Percentiles rank a stretch among this genome's conserved stretches.
Conservation (phyloP, 2,888 invertebrate genomes). For the Germaria angustata region DNA sequence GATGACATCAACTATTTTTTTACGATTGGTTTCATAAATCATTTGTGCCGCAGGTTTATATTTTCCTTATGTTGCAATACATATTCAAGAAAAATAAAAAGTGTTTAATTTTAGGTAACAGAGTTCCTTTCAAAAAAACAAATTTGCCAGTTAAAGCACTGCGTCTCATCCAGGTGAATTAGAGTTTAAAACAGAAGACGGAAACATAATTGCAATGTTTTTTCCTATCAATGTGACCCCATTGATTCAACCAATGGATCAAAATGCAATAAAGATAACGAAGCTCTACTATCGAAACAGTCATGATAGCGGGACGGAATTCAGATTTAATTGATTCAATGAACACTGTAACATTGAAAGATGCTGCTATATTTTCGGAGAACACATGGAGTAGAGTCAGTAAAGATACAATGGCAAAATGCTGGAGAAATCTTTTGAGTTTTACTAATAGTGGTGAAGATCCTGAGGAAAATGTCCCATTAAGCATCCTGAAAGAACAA, state of each 20-base stretch:
- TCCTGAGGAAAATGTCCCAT: background rate
- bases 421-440: constrained; percentile 3
- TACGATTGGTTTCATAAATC: no score
- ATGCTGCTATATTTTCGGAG: constrained; percentile 19
- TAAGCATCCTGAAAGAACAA: background rate
- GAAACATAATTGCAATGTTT: no score
- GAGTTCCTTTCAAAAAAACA: no score
- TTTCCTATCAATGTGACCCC: background rate
- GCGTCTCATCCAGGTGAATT: no score
- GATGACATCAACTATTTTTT: no score
- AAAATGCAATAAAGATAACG: background rate
- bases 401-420: constrained; percentile 29
- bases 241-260: background rate
- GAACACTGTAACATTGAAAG: background rate
- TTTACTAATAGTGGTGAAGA: background rate
- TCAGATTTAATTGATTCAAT: constrained; percentile 21
- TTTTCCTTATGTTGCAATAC: no score
- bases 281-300: background rate
- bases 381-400: constrained; percentile 16
- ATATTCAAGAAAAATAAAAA: no score
- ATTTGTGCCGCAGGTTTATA: no score
- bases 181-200: no score
- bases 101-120: no score
- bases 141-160: no score
- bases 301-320: background rate